phyloP scores from a whole-genome alignment of 2,797 vertebrate genomes.

The Garrulus glandarius region DNA sequence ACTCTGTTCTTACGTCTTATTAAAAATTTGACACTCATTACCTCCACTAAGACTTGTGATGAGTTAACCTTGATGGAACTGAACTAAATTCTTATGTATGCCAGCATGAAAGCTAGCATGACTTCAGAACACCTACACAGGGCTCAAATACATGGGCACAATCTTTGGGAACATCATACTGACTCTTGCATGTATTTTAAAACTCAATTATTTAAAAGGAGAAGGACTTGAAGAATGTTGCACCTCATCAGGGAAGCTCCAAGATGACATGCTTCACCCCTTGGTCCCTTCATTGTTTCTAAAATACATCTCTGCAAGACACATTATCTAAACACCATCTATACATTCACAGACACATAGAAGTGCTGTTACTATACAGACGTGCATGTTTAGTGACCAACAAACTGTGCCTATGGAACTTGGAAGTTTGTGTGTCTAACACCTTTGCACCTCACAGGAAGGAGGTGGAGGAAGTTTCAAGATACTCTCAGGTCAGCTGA shows the following conservation, averaged over 20 bases:
- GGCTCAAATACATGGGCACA: not conserved
- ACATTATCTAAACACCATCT: not conserved
- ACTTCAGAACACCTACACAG: not conserved
- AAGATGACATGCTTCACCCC: not conserved
- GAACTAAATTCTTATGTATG: not conserved
- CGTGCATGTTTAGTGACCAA: not conserved
- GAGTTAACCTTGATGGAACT: not conserved
- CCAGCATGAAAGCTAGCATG: not conserved
- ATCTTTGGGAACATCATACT: not conserved
- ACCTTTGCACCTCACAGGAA: not conserved
- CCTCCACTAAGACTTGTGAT: not conserved
- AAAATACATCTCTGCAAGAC: not conserved
- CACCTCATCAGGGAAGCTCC: not conserved
- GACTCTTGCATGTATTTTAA: not conserved
- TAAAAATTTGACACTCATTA: not conserved
- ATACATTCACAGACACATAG: not conserved
- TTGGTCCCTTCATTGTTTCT: not conserved
- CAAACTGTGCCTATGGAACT: not conserved
- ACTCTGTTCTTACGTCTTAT: not conserved
- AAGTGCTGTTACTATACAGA: not conserved
- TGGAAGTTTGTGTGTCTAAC: not conserved
- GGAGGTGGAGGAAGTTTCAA: not conserved
- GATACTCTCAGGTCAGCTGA: not conserved
- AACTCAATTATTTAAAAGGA: not conserved
- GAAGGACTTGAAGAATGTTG: not conserved